Evolutionary conservation across 2,888 invertebrate species (phyloP), one percentile per base, ranked within the genome.

Genomic region (Drosophila formosana): DNA sequence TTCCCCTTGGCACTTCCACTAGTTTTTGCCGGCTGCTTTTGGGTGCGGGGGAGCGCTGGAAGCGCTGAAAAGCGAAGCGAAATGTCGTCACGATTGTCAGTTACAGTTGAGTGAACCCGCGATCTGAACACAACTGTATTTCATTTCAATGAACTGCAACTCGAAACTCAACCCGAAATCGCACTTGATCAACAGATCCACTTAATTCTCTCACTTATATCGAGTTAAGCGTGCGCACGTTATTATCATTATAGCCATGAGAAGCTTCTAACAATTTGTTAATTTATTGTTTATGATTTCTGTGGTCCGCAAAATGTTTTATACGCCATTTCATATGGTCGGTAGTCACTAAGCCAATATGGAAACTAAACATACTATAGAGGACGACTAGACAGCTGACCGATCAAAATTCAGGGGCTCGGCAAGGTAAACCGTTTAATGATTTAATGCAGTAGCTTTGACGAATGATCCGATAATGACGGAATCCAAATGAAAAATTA

Each of bases 21-120:
- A 28, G 8, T 11, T 32, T 46, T 13, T 55, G 57, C 65, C 71
- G 66, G 58, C 66, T 55, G 58, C 66, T 55, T 57, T 51, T 57
- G 41, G 7, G 18, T 49, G 56, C 39, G 45, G 49, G 70, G 58
- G 63, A 70, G 62, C 49, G 62, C 46, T 65, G 69, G 52, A 30
- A 49, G 30, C 18, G n/a, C n/a, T 37, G n/a, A n/a, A 30, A 51
- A 37, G 34, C 61, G 13, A 47, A 37, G 18, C 13, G 41, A 56
- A 67, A 61, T 78, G 75, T 78, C 79, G 75, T 76, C 75, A 76
- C 75, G 79, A 74, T 47, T 68, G 50, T 57, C 66, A 60, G 72
- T 78, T 69, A 74, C 78, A 74, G 82, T 88, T 83, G 82, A 83
- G 34, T 83, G 82, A 83, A 83, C 82, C 69, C 89, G 34, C 9